phyloP scores from a whole-genome alignment of 2,888 invertebrate genomes.

The Lysandra bellargus region DNA sequence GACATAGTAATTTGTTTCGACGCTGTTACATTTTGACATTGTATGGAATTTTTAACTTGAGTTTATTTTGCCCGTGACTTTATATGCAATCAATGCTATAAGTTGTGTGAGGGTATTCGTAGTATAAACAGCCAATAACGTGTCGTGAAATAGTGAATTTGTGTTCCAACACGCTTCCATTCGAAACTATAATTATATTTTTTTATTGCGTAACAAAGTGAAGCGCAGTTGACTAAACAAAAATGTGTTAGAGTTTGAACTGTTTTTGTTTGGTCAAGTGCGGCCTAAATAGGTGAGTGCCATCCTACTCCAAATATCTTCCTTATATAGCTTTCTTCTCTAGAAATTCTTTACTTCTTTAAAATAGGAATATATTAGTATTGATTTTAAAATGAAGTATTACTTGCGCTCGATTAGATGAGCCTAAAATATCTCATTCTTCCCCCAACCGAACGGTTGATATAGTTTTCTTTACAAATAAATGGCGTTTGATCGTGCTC shows the following conservation, averaged over 20 bases:
- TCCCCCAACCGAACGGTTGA: not conserved
- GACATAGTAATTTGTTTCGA: not conserved
- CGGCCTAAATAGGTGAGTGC: constrained; percentile 27
- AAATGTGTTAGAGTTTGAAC: not conserved
- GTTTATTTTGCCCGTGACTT: constrained; percentile 2
- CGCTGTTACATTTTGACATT: not conserved
- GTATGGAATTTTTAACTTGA: not conserved
- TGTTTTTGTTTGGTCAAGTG: not conserved
- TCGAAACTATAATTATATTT: constrained; percentile 29
- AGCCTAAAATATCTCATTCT: not conserved
- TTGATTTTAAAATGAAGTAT: constrained; percentile 21
- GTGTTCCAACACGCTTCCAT: constrained; percentile 31
- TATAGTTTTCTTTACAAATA: not conserved
- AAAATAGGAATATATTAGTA: constrained; percentile 19
- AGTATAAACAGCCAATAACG: constrained; percentile 12
- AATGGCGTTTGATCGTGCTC: not conserved
- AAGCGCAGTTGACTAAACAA: constrained; percentile 1
- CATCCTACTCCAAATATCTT: constrained; percentile 31
- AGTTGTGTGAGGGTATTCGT: constrained; percentile 14
- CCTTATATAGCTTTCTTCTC: constrained; percentile 30
- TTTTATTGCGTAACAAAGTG: constrained; percentile 28
- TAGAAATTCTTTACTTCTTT: constrained; percentile 24
- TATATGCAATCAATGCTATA: constrained; percentile 12
- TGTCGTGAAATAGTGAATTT: constrained; percentile 28
- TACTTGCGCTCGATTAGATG: not conserved